Base-by-base conservation (phyloP, 2,113 vertebrate genomes). In the Laticauda colubrina region DNA sequence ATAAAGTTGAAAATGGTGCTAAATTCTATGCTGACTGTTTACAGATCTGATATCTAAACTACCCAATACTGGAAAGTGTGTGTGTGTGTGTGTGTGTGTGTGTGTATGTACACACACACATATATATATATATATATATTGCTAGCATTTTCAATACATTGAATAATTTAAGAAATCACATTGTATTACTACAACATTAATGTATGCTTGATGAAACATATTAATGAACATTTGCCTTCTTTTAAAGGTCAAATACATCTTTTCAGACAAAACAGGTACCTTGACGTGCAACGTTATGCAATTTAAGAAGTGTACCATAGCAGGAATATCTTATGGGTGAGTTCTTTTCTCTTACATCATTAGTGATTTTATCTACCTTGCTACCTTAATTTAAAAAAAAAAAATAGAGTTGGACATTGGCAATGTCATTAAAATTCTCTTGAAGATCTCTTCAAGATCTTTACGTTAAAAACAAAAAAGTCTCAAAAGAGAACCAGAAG, bases 181-280 rank as follows among this genome's bases (percentile, higher is more conserved):
- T 89, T 6, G 0, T 51, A 5, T 81, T 26, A 45, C 92, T 23
- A 45, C 53, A 69, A 53, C 7, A 12, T 94, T 85, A 92, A 34
- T 39, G 45, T 57, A 64, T 85, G 53, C 3, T 93, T 39, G 69
- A 48, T 92, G 5, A 92, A 94, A 93, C 94, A 90, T 92, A 86
- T 81, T 94, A 93, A 95, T 93, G 1, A 89, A n/a, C 94, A 96
- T 94, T 93, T 69, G 93, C 20, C n/a, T 93, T 93, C 21, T 81
- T 81, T 69, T 5, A 18, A 96, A 99, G 99, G 99, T 99, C 92
- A 99, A 99, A 97, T 99, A 99, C 96, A 99, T 99, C 96, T 99
- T 99, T 98, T 99, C 99, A 56, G 99, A 99, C 97, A 99, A 99
- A 97, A 99, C 99, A 0, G 99, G 99, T 45, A 99, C 99, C n/a